phyloP scores from a whole-genome alignment of 2,113 vertebrate genomes.

The Poeciliopsis retropinna region DNA sequence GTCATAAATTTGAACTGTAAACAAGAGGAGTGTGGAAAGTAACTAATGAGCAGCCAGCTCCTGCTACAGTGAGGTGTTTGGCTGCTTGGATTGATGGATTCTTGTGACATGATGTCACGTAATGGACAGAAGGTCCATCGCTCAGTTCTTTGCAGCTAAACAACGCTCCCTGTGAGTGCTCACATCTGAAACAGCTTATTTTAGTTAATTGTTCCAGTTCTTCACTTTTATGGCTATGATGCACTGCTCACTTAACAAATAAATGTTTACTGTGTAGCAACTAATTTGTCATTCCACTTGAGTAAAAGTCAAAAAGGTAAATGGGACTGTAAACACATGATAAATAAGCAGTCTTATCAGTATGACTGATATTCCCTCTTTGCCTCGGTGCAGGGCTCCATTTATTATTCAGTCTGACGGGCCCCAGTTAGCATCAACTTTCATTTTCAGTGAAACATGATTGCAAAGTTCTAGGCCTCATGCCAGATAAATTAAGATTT shows the following conservation, averaged over 20 bases:
- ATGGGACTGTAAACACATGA: constrained; percentile 48
- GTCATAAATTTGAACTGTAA: constrained; percentile 47
- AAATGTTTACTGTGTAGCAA: constrained; percentile 12
- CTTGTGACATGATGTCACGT: constrained; percentile 9
- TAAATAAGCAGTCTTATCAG: constrained; percentile 44
- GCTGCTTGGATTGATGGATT: constrained; percentile 24
- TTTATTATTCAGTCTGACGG: constrained; percentile 45
- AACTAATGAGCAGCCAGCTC: constrained; percentile 15
- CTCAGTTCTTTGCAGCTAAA: constrained; percentile 24
- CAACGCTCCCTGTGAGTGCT: constrained; percentile 22
- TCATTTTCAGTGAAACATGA: constrained; percentile 54
- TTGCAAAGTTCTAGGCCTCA: constrained; percentile 27
- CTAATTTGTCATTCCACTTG: constrained; percentile 49
- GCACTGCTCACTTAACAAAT: constrained; percentile 16
- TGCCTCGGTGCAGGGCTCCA: constrained; percentile 50
- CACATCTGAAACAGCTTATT: constrained; percentile 21
- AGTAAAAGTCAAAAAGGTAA: constrained; percentile 60
- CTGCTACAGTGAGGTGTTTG: neutral
- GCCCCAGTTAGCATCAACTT: constrained; percentile 38
- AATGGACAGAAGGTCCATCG: constrained; percentile 40
- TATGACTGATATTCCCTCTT: constrained; percentile 51
- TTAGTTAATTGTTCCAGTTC: constrained; percentile 32
- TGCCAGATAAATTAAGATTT: constrained; percentile 34
- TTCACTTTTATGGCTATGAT: constrained; percentile 10
- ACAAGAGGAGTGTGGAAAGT: constrained; percentile 20